These are phyloP conservation scores for Seira musarum DNA, from an alignment of 2,888 invertebrate genomes.

Conservation along the genomic window DNA sequence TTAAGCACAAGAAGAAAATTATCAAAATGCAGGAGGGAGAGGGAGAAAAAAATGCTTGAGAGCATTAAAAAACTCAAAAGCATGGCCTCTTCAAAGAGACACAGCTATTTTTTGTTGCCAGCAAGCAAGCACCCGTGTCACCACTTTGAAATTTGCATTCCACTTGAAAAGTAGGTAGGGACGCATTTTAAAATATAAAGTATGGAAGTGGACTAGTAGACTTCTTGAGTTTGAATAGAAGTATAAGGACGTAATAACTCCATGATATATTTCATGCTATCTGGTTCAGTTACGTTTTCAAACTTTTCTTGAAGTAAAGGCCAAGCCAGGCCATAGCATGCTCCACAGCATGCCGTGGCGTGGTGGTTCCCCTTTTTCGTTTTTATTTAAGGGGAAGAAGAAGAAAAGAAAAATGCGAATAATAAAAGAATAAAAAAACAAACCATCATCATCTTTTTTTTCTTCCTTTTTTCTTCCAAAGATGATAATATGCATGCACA, in stretches of 20 bases:
- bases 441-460: no score
- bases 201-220: no score
- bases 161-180: conserved; percentile 26
- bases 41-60: no score
- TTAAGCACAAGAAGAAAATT: no score
- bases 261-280: conserved; percentile 54
- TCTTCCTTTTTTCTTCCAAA: no score
- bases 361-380: neutral
- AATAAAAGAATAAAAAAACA: conserved; percentile 43
- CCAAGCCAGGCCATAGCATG: conserved; percentile 32
- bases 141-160: conserved; percentile 23
- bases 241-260: no score
- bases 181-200: conserved; percentile 37
- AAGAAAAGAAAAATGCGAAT: conserved; percentile 33
- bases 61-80: no score
- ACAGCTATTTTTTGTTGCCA: conserved; percentile 38
- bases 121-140: conserved; percentile 54
- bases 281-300: conserved; percentile 44
- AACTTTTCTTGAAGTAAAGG: conserved; percentile 28
- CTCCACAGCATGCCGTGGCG: neutral
- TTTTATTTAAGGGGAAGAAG: conserved; percentile 29
- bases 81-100: no score
- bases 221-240: no score
- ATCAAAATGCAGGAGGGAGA: no score
- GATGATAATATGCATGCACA: conserved; percentile 42